phyloP scores from a whole-genome alignment of 2,888 invertebrate species.

The Drosophila longiperda region DNA sequence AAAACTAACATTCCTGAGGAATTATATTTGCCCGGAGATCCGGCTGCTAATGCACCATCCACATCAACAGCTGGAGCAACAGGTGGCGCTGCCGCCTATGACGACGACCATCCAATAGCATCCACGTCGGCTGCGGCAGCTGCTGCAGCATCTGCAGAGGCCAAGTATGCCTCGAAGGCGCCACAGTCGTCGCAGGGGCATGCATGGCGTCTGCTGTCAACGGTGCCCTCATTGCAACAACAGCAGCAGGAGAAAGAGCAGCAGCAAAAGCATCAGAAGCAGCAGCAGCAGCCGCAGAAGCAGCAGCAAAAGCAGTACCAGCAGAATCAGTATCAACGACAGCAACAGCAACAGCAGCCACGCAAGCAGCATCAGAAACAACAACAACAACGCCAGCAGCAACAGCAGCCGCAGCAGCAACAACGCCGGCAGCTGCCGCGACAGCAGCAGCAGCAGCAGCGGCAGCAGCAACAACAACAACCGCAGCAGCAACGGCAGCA shows the following conservation, averaged over 20 bases:
- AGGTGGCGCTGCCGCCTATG: not conserved
- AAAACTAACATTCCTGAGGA: constrained; percentile 50
- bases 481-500: not conserved
- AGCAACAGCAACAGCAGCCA: not conserved
- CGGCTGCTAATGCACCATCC: not conserved
- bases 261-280: not conserved
- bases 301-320: not conserved
- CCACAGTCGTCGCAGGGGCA: not conserved
- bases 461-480: not conserved
- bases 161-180: not conserved
- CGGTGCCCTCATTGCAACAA: constrained; percentile 3
- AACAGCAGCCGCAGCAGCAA: not conserved
- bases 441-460: not conserved
- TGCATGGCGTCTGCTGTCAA: constrained; percentile 23
- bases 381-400: not conserved
- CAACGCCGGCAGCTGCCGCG: too few species aligned
- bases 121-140: constrained; percentile 2
- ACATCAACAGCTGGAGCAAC: not conserved
- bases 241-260: not conserved
- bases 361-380: not conserved
- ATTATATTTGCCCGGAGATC: constrained; percentile 36
- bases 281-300: not conserved
- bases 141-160: not conserved
- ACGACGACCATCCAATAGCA: not conserved
- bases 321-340: too few species aligned